Base-by-base conservation (phyloP, 2,888 invertebrate species). In the Eupeodes latifasciatus region DNA sequence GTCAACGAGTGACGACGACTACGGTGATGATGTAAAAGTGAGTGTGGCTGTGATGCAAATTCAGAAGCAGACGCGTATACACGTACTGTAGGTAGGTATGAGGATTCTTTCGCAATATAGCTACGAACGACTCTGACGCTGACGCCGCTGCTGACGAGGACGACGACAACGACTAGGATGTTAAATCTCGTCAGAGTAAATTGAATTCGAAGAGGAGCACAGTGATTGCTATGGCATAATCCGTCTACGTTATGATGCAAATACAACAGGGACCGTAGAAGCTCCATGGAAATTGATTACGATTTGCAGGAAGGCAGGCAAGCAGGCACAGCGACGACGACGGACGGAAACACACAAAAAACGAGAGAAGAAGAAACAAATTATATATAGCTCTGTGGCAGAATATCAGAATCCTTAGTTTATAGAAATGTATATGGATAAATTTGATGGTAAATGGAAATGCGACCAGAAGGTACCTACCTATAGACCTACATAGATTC, bases 171-270 rank as follows among this genome's bases (percentile, higher is more conserved):
- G 40, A 40, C 40, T 40, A 40, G 40, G 55, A 40, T 36, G 69
- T 57, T 69, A 74, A 61, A 62, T 75, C 76, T 62, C 81, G 81
- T 85, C 85, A 72, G 61, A 78, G 77, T 81, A 85, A 85, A 85
- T 85, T 85, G 85, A 85, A 85, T 85, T 81, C 77, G 55, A 53
- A 57, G 66, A 78, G 72, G 11, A 59, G 69, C 49, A 66, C 62
- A 44, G 71, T 76, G 85, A 81, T 85, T 76, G 85, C 81, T 72
- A 66, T 76, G 81, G 71, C 81, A 81, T 85, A 85, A 85, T 85
- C 85, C 36, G 49, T 44, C 76, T 76, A 81, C 64, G 85, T 76
- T 75, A 64, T 75, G 80, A 80, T 74, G 74, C 83, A 74, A 72
- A 74, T 36, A 49, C 62, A 57, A n/a, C 19, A 16, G 19, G 19